Evolutionary conservation across 2,113 vertebrate species (phyloP).

Genomic region (Cephalopterus ornatus): DNA sequence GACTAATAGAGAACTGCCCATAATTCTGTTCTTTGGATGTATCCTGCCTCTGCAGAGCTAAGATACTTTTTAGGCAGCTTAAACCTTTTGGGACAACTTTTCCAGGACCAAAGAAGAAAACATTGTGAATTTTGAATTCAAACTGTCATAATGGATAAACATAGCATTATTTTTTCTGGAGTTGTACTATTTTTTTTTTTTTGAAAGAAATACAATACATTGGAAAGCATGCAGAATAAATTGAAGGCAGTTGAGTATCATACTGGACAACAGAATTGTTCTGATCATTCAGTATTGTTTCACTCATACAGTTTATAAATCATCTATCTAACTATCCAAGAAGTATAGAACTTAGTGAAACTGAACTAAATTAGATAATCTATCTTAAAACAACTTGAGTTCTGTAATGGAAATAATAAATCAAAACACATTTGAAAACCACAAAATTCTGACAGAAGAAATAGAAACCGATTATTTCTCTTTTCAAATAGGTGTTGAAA

Average conservation of each 20-base stretch:
- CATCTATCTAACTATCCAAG: background rate
- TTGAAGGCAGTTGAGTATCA: background rate
- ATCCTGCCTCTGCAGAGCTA: background rate
- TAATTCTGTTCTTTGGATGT: background rate
- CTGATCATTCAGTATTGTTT: background rate
- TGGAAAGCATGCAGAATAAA: background rate
- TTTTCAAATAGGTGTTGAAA: background rate
- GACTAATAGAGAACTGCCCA: background rate
- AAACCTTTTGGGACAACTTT: background rate
- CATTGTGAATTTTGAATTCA: background rate
- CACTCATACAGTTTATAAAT: background rate
- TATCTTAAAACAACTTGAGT: background rate
- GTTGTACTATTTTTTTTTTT: background rate
- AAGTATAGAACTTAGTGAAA: background rate
- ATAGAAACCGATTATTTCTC: background rate
- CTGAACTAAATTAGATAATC: background rate
- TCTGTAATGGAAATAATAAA: background rate
- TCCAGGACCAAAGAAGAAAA: background rate
- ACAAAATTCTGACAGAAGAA: background rate
- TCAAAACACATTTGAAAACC: background rate
- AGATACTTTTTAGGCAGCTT: background rate
- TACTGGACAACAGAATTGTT: background rate
- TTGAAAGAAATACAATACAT: background rate
- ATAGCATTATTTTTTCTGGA: background rate
- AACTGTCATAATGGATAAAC: background rate